These are phyloP conservation scores for Sisyra terminalis DNA, from an alignment of 2,888 invertebrate species.

Conservation along the genomic window DNA sequence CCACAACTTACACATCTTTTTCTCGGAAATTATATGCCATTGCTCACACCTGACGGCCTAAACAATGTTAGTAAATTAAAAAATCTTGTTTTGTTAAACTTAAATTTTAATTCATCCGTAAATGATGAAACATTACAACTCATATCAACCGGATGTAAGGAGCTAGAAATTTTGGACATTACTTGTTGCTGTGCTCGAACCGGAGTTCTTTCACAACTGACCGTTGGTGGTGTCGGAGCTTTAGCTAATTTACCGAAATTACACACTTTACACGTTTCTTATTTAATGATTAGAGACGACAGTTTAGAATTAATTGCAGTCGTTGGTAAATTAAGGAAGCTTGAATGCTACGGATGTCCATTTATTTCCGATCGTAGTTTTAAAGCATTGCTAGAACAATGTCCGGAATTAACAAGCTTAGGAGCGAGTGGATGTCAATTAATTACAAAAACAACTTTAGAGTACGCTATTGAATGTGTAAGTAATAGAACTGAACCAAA, in stretches of 20 bases:
- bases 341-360: conserved; percentile 5
- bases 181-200: conserved; percentile 1
- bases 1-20: conserved; percentile 4
- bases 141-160: conserved; percentile 1
- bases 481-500: not conserved
- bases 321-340: conserved; percentile 1
- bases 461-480: not conserved
- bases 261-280: not conserved
- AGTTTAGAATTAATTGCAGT: not conserved
- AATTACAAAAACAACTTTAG: conserved; percentile 1
- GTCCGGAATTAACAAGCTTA: not conserved
- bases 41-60: not conserved
- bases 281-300: not conserved
- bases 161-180: conserved; percentile 1
- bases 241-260: conserved; percentile 5
- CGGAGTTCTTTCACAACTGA: not conserved
- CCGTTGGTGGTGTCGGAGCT: not conserved
- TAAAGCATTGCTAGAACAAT: not conserved
- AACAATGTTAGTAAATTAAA: not conserved
- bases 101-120: conserved; percentile 3
- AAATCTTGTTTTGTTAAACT: conserved; percentile 2
- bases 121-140: conserved; percentile 2
- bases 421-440: conserved; percentile 3
- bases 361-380: not conserved
- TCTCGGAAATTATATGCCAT: conserved; percentile 5